Percentiles rank a stretch among this genome's conserved stretches.
Evolutionary conservation across 2,888 invertebrate species (phyloP).

Genomic region (Euplagia quadripunctaria): DNA sequence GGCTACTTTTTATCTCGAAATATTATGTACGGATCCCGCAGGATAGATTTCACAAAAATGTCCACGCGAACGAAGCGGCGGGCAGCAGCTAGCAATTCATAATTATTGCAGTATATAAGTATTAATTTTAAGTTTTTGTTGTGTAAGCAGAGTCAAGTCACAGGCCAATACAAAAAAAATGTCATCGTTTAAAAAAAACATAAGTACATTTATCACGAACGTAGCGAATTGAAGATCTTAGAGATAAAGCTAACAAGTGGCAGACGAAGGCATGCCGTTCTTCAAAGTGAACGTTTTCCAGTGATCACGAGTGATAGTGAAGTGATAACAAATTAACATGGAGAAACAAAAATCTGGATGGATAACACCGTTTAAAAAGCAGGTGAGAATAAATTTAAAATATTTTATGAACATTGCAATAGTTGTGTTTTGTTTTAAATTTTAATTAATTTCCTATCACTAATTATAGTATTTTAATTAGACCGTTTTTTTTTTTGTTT

Average conservation of each 20-base stretch:
- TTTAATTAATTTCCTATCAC: neutral
- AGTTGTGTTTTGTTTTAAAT: neutral
- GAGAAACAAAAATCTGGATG: constrained; percentile 38
- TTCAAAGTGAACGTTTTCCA: constrained; percentile 21
- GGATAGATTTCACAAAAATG: no score
- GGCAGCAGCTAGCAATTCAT: no score
- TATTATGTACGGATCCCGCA: no score
- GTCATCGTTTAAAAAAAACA: neutral
- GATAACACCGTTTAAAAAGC: constrained; percentile 59
- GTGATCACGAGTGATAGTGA: constrained; percentile 19
- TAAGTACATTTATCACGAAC: neutral
- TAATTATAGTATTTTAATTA: neutral
- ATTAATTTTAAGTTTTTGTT: neutral
- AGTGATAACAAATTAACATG: constrained; percentile 24
- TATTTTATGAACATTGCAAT: neutral
- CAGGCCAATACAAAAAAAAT: neutral
- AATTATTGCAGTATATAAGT: no score
- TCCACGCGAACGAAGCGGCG: no score
- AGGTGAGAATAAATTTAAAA: constrained; percentile 38
- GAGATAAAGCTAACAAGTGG: constrained; percentile 18
- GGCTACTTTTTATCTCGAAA: no score
- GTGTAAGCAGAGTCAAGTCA: neutral
- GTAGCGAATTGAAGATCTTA: neutral
- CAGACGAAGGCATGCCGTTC: constrained; percentile 24
- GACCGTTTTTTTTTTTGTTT: no score